Base-by-base conservation (phyloP, 1,140 invertebrate species). In the Euglossa dilemma region DNA sequence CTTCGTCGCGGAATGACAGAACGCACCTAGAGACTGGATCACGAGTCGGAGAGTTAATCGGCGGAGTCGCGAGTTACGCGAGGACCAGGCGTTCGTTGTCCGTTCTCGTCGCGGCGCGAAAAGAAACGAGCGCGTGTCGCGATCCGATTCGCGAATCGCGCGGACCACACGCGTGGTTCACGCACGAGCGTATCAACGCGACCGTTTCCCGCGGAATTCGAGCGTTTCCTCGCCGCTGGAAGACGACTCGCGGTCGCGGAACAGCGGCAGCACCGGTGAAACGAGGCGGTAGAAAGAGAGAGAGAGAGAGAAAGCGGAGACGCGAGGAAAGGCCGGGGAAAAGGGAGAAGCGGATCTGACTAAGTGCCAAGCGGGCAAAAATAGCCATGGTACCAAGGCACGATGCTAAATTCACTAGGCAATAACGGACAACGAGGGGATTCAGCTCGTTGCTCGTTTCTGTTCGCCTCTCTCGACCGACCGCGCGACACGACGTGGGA, bases 361-460 rank as follows among this genome's bases (percentile, higher is more conserved):
- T 74, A 75, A 84, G 84, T 85, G 87, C 87, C 87, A 89, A 86
- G 61, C 80, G 82, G 75, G 76, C 88, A 83, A 89, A 90, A 90
- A 90, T 90, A 90, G 86, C 79, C 84, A 52, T 71, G 82, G 67
- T 89, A 73, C 76, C 82, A 67, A 80, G 86, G 57, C 70, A 78
- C 80, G 80, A 71, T 63, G 86, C 80, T 89, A 89, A 89, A 89
- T 89, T 88, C 83, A 71, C 83, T 72, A 47, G 70, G 83, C 70
- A 84, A 84, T 84, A 81, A 84, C 78, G 78, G 63, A 45, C 78
- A 54, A 81, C 78, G 71, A 56, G 83, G 63, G 63, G 78, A 81
- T 57, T 45, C 25, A 47, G 12, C 47, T 50, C 54, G 50, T 69
- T 28, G 18, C 43, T 47, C 52, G 18, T 36, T 28, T 79, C 59